phyloP scores from a whole-genome alignment of 2,888 invertebrate genomes.

The Agrypnus murinus region DNA sequence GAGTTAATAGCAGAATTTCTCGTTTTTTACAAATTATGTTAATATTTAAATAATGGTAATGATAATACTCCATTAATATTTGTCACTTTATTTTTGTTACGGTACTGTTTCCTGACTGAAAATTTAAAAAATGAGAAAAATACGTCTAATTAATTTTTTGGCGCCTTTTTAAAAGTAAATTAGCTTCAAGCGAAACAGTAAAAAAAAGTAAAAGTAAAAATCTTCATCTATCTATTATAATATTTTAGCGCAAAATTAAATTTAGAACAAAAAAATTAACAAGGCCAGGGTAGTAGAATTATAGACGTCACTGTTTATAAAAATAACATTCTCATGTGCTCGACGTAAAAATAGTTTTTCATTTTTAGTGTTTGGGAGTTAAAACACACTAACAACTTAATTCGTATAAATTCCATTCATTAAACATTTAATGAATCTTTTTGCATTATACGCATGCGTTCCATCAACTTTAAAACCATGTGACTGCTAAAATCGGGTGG shows the following conservation, averaged over 20 bases:
- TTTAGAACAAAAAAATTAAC: conserved; percentile 45
- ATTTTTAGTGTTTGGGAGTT: conserved; percentile 55
- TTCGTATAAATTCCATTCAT: conserved; percentile 50
- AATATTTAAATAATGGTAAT: too few species aligned
- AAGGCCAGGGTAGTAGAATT: conserved; percentile 43
- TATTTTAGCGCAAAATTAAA: conserved; percentile 34
- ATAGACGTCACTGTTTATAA: conserved; percentile 64
- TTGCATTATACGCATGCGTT: conserved; percentile 52
- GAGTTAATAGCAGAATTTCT: too few species aligned
- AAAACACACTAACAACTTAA: conserved; percentile 55
- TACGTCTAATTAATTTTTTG: too few species aligned
- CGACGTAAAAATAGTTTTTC: conserved; percentile 64
- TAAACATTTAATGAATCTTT: conserved; percentile 42
- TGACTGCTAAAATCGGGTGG: conserved; percentile 53
- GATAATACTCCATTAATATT: too few species aligned
- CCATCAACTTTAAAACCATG: conserved; percentile 57
- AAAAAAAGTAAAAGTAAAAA: too few species aligned
- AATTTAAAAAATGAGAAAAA: too few species aligned
- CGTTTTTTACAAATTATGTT: too few species aligned
- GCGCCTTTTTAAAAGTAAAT: too few species aligned
- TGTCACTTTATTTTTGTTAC: too few species aligned
- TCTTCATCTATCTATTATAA: too few species aligned
- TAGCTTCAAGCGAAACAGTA: too few species aligned
- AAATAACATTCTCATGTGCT: conserved; percentile 66
- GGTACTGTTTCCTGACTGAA: too few species aligned